Base-by-base conservation (phyloP, 2,888 invertebrate genomes). In the Reticulitermes lucifugus region DNA sequence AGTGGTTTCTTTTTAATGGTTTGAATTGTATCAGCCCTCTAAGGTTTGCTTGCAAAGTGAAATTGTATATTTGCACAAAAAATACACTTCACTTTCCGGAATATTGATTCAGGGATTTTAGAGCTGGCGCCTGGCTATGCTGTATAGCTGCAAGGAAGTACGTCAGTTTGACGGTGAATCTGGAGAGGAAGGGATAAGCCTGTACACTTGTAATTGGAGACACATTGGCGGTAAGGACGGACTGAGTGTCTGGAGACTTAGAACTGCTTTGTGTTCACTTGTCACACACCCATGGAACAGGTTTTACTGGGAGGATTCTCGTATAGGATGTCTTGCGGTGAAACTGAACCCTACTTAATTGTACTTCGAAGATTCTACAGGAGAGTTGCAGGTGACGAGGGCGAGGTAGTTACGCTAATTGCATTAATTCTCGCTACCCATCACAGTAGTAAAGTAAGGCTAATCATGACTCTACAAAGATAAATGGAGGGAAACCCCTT, bases 31-130 rank as follows among this genome's bases (percentile, higher is more conserved):
- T 41, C 14, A 41, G 22, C 41, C 25, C 41, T 29, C 10, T 1
- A 73, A 21, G 73, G 14, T 73, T 29, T 73, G 14, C 41, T 73
- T 41, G 25, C 21, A 2, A 73, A 73, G 41, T 73, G 35, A 21
- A 73, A 73, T 73, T 73, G 73, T 73, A 73, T 73, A 73, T 65
- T 65, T 65, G 65, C 65, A n/a, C 46, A 65, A 65, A 65, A 65
- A 41, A 73, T 73, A 35, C 41, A 7, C 41, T 73, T 73, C 73
- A n/a, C 41, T 41, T 41, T 73, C 73, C 21, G 41, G 73, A 73
- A 73, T 73, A 73, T 73, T 73, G 73, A 73, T 73, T 73, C 73
- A 41, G 41, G 41, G 35, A 65, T 65, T 65, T 65, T 25, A 65
- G 65, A 25, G 29, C 35, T 73, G 73, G 73, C 41, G 73, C 73